phyloP scores from a whole-genome alignment of 2,113 vertebrate species.

The Sorex araneus region DNA sequence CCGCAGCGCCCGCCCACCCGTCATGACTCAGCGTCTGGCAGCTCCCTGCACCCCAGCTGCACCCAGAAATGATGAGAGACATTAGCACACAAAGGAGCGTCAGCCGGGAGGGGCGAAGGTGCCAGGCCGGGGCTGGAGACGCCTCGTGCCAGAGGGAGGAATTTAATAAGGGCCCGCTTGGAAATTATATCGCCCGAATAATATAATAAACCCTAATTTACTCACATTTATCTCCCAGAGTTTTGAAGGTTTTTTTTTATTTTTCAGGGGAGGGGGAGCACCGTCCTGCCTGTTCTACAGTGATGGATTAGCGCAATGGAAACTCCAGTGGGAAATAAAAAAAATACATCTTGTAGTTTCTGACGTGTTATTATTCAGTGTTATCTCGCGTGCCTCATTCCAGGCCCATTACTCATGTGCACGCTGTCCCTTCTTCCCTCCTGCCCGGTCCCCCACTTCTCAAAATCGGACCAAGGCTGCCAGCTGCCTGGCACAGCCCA shows the following conservation, averaged over 20 bases:
- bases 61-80: background rate
- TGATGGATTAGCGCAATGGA: constrained; percentile 91
- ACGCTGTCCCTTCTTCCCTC: constrained; percentile 72
- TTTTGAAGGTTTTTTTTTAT: constrained; percentile 79
- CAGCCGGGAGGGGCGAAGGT: background rate
- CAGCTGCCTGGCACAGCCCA: background rate
- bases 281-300: constrained; percentile 90
- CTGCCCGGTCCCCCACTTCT: background rate
- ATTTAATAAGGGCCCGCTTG: constrained; percentile 88
- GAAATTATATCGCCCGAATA: constrained; percentile 89
- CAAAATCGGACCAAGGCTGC: constrained; percentile 56
- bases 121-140: constrained; percentile 47
- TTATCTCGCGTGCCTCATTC: constrained; percentile 90
- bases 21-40: constrained; percentile 59
- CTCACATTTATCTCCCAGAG: constrained; percentile 91
- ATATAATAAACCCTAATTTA: constrained; percentile 92
- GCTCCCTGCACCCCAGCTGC: background rate
- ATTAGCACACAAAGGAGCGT: constrained; percentile 74
- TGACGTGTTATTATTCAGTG: constrained; percentile 92
- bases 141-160: constrained; percentile 80
- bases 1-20: no score
- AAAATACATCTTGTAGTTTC: constrained; percentile 91
- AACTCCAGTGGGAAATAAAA: constrained; percentile 91
- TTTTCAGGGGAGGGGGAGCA: constrained; percentile 75
- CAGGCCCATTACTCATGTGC: constrained; percentile 91